Evolutionary conservation across 2,113 vertebrate species (phyloP).

Genomic region (Myotis davidii): DNA sequence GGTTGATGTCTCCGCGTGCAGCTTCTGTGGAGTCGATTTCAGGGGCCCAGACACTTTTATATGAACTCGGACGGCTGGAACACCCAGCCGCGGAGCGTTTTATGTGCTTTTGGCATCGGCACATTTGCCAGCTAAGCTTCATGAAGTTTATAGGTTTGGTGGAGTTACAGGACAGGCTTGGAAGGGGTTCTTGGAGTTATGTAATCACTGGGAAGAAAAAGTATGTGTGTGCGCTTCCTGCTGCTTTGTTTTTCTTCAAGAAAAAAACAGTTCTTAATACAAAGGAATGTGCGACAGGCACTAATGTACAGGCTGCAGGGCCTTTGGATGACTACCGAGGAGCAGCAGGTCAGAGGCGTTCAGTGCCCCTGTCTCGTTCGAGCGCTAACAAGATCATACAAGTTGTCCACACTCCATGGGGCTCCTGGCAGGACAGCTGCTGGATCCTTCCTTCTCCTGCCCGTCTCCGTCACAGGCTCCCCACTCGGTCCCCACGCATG

Average conservation of each 20-base stretch:
- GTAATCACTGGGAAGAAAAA: slow-evolving; percentile 46
- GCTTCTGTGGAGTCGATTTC: slow-evolving; percentile 32
- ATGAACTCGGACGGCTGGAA: slow-evolving; percentile 29
- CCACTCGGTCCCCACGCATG: not conserved
- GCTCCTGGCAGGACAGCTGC: not conserved
- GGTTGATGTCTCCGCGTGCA: not conserved
- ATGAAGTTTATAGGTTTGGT: slow-evolving; percentile 66
- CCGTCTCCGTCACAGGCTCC: not conserved
- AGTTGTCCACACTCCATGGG: not conserved
- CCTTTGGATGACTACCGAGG: slow-evolving; percentile 54
- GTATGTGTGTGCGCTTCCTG: not conserved
- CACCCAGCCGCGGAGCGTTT: slow-evolving; percentile 30
- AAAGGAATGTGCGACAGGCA: slow-evolving; percentile 78
- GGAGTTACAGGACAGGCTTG: slow-evolving; percentile 54
- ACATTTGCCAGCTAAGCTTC: slow-evolving; percentile 61
- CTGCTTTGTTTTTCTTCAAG: slow-evolving; percentile 56
- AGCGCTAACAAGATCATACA: slow-evolving; percentile 65
- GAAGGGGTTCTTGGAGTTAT: slow-evolving; percentile 63
- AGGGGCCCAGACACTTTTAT: slow-evolving; percentile 52
- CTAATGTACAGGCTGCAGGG: slow-evolving; percentile 52
- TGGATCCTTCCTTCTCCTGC: not conserved
- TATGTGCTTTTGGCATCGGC: slow-evolving; percentile 37
- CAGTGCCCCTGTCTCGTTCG: slow-evolving; percentile 56
- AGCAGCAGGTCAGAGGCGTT: slow-evolving; percentile 55
- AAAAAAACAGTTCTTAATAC: slow-evolving; percentile 49